Base-by-base conservation (phyloP, 2,888 invertebrate genomes). In the Aricia artaxerxes region DNA sequence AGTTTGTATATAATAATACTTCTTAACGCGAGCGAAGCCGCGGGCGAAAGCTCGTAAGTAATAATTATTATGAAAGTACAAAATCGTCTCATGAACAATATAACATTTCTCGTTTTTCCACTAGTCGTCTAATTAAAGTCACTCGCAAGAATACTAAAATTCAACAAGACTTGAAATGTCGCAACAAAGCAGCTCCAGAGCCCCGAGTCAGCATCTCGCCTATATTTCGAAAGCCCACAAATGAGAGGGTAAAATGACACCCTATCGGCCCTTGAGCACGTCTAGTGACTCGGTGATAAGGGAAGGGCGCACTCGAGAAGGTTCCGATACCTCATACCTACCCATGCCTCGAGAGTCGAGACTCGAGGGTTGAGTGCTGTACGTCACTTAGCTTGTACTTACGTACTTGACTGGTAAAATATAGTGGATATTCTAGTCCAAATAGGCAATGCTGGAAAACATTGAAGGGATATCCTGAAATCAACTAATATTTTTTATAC, bases 281-380 rank as follows among this genome's bases (percentile, higher is more conserved):
- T 82, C 75, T 40, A 82, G 82, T 81, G 80, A 81, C 80, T 82
- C 61, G 16, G 57, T 64, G 81, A 82, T 82, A 82, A 81, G 79
- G 77, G 78, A 77, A 57, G 73, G 60, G 73, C 60, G 24, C 73
- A 44, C 73, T 73, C 11, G 78, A 24, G 11, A 73, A 73, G 78
- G 53, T 78, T 57, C 40, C 40, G 35, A 73, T 40, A 57, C 24
- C 24, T 24, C n/a, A 73, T 40, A 57, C 24, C 24, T 24, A 24
- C 40, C 38, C 35, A 6, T 35, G 35, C 2, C 24, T 24, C 24
- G 24, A 24, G 24, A 24, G 24, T 24, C 24, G 24, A 24, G 24
- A 24, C 24, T 24, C 24, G 24, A 24, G 24, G 24, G 13, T 75
- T 9, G 24, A 44, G 69, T 69, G 69, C 69, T 69, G 40, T 44